Evolutionary conservation across 2,888 invertebrate genomes (phyloP), one percentile per base, ranked within the genome.

Genomic region (Liopterus haemorrhoidalis): DNA sequence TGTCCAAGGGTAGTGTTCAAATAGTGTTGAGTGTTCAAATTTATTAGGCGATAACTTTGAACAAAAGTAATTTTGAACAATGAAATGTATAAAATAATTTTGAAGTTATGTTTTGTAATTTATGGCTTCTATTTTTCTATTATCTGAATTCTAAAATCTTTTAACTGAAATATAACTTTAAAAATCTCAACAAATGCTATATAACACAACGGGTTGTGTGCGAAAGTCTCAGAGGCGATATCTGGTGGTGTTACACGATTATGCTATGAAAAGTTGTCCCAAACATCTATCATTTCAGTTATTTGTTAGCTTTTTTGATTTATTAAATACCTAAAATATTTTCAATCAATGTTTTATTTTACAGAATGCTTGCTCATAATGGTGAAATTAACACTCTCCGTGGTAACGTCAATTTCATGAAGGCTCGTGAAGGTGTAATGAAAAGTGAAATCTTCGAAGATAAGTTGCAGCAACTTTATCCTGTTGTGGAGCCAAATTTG

Each of bases 331-430:
- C 11, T 21, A 20, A 11, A 19, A 22, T 20, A 32, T 28, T 31
- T 21, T 25, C 19, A 21, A 16, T 35, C 22, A 28, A 5, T n/a
- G 9, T 21, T 39, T 19, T 21, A 11, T 11, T 36, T 27, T 15
- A 6, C 52, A 65, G 92, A 64, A 79, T 88, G 62, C 73, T 99
- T 57, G 97, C 97, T 50, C 99, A 99, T 74, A 99, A 99, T 72
- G 99, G 99, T 52, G 99, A 99, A 75, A 99, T 99, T 69, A 99
- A 99, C 73, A 99, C 99, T 9, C 77, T 99, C 56, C 82, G 96
- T 51, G 99, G 99, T 57, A 99, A 99, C 68, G 91, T 96, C 5
- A 99, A 99, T 70, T 78, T 91, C 55, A 99, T 99, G 97, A 90
- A 92, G 66, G 97, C 97, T 41, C 83, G 99, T 43, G 97, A 97